phyloP scores from a whole-genome alignment of 2,797 vertebrate species.

The Notoglanidium macrostoma region DNA sequence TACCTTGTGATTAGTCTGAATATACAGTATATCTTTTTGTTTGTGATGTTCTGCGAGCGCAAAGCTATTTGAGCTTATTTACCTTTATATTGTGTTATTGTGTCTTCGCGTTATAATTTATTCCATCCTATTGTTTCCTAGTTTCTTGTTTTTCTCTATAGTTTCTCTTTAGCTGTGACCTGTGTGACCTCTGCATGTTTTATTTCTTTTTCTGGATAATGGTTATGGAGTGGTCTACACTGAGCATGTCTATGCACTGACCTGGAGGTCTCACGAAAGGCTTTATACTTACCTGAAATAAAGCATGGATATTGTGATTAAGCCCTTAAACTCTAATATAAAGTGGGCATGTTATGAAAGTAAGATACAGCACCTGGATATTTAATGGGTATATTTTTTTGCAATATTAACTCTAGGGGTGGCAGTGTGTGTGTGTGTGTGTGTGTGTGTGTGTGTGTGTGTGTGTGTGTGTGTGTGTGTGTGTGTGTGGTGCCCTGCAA shows the following conservation, averaged over 20 bases:
- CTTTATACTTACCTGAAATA: neutral
- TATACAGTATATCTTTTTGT: neutral
- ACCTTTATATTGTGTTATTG: neutral
- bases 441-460: neutral
- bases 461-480: neutral
- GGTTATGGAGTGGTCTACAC: neutral
- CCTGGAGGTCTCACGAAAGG: neutral
- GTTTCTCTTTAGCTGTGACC: neutral
- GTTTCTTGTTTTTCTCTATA: neutral
- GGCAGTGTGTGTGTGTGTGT: neutral
- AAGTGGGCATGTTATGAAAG: neutral
- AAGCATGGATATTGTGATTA: neutral
- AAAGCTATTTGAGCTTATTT: neutral
- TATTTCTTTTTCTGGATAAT: neutral
- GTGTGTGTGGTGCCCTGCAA: neutral
- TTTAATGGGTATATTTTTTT: neutral
- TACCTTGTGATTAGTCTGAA: neutral
- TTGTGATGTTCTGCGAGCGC: neutral
- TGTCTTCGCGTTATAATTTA: neutral
- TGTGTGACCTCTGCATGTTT: neutral
- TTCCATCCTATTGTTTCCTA: neutral
- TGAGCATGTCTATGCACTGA: neutral
- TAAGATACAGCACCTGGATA: neutral
- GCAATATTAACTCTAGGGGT: neutral
- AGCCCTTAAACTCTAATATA: neutral